phyloP scores from a whole-genome alignment of 2,113 vertebrate species.

The Oceanites oceanicus region DNA sequence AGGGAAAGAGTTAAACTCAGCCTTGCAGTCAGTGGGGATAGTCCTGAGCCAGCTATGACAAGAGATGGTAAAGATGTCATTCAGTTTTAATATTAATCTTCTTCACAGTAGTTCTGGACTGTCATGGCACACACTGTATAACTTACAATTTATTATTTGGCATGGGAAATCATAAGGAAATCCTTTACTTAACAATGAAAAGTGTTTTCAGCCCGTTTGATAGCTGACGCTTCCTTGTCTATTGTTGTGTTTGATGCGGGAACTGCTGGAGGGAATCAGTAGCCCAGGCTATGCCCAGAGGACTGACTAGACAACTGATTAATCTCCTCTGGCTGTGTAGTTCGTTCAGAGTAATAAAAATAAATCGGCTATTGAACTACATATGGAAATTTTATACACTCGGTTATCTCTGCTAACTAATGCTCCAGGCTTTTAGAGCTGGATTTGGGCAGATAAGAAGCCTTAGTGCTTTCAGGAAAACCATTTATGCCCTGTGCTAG shows the following conservation, averaged over 20 bases:
- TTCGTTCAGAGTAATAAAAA: neutral
- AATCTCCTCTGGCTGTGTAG: neutral
- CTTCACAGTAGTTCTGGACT: neutral
- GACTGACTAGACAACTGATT: slow-evolving; percentile 6
- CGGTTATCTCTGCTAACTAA: neutral
- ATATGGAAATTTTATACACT: slow-evolving; percentile 2
- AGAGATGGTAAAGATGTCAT: neutral
- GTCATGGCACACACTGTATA: neutral
- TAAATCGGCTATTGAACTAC: slow-evolving; percentile 4
- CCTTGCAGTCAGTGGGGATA: neutral
- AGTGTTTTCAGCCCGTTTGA: slow-evolving; percentile 21
- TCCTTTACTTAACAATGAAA: slow-evolving; percentile 60
- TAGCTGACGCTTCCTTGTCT: slow-evolving; percentile 65
- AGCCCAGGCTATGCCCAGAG: neutral
- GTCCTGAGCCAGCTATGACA: neutral
- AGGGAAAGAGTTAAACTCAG: neutral
- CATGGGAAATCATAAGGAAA: slow-evolving; percentile 66
- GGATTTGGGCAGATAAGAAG: neutral
- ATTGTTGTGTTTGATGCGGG: slow-evolving; percentile 26
- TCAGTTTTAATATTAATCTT: neutral
- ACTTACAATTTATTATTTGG: slow-evolving; percentile 38
- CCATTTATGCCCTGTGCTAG: neutral
- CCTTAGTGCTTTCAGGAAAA: neutral
- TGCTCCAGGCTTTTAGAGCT: neutral
- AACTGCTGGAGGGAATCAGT: neutral